These are phyloP conservation scores for Falco peregrinus DNA, from an alignment of 2,797 vertebrate genomes.

Conservation along the genomic window DNA sequence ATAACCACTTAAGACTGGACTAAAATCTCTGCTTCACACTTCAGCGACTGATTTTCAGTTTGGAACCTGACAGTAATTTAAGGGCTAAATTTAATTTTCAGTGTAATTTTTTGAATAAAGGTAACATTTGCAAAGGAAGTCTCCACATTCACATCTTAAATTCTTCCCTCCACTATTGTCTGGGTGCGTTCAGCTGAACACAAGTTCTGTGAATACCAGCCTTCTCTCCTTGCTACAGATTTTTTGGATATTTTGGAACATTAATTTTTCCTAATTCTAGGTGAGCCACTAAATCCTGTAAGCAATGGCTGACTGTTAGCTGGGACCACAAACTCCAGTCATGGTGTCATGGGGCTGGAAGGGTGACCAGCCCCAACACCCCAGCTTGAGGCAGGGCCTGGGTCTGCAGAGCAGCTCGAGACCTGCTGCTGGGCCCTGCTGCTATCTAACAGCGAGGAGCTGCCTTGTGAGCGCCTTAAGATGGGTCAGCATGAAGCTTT, in stretches of 20 bases:
- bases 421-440: not conserved
- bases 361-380: accelerated
- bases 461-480: not conserved
- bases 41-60: not conserved
- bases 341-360: not conserved
- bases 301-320: not conserved
- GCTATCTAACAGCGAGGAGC: not conserved
- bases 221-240: not conserved
- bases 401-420: not conserved
- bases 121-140: not conserved
- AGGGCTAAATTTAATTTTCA: not conserved
- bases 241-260: not conserved
- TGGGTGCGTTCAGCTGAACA: not conserved
- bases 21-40: not conserved
- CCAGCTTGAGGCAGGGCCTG: not conserved
- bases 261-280: not conserved
- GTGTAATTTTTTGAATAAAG: not conserved
- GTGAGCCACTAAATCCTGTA: not conserved
- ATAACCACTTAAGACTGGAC: not conserved
- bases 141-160: not conserved
- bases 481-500: not conserved
- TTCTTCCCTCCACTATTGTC: not conserved
- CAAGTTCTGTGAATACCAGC: not conserved
- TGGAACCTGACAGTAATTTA: not conserved
- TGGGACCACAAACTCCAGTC: not conserved